Evolutionary conservation across 2,113 vertebrate species (phyloP).

Genomic region (Jaculus jaculus): DNA sequence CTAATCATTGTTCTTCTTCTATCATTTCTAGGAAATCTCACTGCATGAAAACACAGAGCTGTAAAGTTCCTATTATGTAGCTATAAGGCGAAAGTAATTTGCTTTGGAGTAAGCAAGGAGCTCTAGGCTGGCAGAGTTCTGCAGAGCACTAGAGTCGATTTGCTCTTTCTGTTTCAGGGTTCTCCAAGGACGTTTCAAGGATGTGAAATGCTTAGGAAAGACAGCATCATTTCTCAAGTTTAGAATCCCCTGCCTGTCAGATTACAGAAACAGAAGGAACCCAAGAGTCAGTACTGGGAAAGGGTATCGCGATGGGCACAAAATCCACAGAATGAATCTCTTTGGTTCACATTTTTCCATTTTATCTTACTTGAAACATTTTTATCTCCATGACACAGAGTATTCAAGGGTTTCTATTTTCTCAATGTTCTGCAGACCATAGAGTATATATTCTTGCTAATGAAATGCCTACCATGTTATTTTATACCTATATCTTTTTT

Average conservation of each 20-base stretch:
- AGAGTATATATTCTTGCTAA: not conserved
- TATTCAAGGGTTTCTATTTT: not conserved
- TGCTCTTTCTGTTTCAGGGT: not conserved
- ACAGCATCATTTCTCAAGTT: constrained; percentile 1
- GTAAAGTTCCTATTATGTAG: not conserved
- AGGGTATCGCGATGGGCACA: not conserved
- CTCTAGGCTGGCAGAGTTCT: not conserved
- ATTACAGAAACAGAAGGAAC: constrained; percentile 29
- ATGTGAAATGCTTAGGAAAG: not conserved
- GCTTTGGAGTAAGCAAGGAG: not conserved
- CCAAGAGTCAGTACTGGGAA: constrained; percentile 23
- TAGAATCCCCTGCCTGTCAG: not conserved
- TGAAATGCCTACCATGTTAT: not conserved
- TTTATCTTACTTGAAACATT: not conserved
- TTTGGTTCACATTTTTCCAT: not conserved
- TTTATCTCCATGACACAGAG: constrained; percentile 5
- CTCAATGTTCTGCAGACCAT: not conserved
- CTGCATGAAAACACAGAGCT: not conserved
- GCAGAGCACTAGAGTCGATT: not conserved
- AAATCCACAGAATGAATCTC: not conserved
- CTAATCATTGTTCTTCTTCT: not conserved
- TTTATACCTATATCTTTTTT: not conserved
- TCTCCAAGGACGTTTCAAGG: constrained; percentile 4
- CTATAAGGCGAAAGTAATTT: not conserved
- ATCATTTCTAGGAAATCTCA: not conserved